phyloP scores from a whole-genome alignment of 1,140 invertebrate species.

The Heliothis virescens region DNA sequence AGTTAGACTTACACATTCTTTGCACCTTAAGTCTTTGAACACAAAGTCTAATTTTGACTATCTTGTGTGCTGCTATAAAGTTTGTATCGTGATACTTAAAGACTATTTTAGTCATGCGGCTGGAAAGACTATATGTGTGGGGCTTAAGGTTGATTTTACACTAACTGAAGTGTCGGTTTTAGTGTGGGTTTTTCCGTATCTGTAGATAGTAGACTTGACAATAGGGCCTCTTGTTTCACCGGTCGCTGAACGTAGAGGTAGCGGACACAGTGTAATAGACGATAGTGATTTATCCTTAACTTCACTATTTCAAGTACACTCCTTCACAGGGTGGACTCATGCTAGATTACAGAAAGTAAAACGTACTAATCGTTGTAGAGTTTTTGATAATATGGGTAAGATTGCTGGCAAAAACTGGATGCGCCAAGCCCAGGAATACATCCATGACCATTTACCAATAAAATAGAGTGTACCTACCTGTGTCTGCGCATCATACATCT shows the following conservation, averaged over 20 bases:
- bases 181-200: constrained; percentile 54
- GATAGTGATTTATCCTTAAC: constrained; percentile 5
- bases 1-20: constrained; percentile 40
- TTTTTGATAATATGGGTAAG: too few species aligned
- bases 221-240: constrained; percentile 82
- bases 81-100: constrained; percentile 39
- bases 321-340: too few species aligned
- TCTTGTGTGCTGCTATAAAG: not conserved
- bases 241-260: constrained; percentile 67
- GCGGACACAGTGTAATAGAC: constrained; percentile 14
- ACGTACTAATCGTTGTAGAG: not conserved
- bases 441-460: too few species aligned
- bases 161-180: not conserved
- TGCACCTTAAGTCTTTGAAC: constrained; percentile 39
- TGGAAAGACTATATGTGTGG: not conserved
- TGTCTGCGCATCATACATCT: too few species aligned
- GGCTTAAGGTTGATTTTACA: constrained; percentile 47
- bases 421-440: too few species aligned
- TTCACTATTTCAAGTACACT: too few species aligned
- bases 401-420: too few species aligned
- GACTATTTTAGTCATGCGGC: constrained; percentile 53
- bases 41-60: not conserved
- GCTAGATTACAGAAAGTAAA: too few species aligned
- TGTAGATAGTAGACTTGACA: constrained; percentile 80
- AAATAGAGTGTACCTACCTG: too few species aligned